Evolutionary conservation across 2,888 invertebrate species (phyloP).

Genomic region (Trichogramma evanescens): DNA sequence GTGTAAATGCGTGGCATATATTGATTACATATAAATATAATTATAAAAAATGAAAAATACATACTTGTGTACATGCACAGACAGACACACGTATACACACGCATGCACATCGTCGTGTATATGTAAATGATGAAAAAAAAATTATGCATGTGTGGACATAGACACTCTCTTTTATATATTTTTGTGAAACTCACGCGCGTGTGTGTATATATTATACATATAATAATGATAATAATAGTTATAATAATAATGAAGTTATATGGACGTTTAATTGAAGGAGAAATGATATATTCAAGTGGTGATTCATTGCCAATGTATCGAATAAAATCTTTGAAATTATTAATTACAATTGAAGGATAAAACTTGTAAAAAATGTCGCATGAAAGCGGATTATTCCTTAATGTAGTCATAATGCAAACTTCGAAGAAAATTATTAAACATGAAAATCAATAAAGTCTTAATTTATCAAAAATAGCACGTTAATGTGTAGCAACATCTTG

Average conservation of each 20-base stretch:
- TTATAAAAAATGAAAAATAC: slow-evolving; percentile 10
- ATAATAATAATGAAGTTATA: slow-evolving; percentile 13
- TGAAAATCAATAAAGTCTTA: too few relatives aligned
- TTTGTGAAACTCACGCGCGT: slow-evolving; percentile 43
- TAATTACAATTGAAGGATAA: background rate
- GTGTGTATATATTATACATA: slow-evolving; percentile 35
- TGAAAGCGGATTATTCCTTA: background rate
- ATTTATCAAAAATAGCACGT: too few relatives aligned
- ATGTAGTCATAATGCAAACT: too few relatives aligned
- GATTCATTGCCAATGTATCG: background rate
- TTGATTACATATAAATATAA: slow-evolving; percentile 24
- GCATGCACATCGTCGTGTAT: slow-evolving; percentile 27
- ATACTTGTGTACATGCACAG: slow-evolving; percentile 24
- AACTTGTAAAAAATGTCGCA: slow-evolving; percentile 13
- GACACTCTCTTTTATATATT: slow-evolving; percentile 46
- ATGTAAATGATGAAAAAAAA: slow-evolving; percentile 18
- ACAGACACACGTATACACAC: slow-evolving; percentile 26
- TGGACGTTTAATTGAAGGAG: slow-evolving; percentile 34
- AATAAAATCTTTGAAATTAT: background rate
- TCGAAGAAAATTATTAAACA: too few relatives aligned
- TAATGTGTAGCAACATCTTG: too few relatives aligned
- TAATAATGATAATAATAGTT: too few relatives aligned
- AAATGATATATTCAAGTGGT: slow-evolving; percentile 22
- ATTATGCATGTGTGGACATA: slow-evolving; percentile 29
- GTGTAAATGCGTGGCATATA: slow-evolving; percentile 31